Conservation (phyloP, 2,888 invertebrate species). For the Electrophaes corylata region DNA sequence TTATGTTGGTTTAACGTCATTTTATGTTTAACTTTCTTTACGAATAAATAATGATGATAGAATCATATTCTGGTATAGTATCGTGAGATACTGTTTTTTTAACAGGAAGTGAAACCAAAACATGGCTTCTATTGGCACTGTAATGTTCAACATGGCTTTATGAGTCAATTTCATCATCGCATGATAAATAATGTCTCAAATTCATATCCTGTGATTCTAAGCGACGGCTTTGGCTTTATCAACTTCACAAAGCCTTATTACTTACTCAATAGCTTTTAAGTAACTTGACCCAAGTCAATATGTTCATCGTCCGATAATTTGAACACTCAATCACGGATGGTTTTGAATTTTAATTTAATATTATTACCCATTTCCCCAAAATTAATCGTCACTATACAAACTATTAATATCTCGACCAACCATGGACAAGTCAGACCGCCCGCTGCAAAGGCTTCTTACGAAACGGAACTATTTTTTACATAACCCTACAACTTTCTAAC, state of each 20-base stretch:
- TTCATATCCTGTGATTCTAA: constrained; percentile 13
- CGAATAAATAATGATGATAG: neutral
- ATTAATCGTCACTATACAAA: constrained; percentile 61
- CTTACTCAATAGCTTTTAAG: constrained; percentile 18
- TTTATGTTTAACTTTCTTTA: neutral
- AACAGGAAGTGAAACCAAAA: constrained; percentile 13
- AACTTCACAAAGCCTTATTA: constrained; percentile 11
- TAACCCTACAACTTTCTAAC: constrained; percentile 11
- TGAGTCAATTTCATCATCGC: constrained; percentile 11
- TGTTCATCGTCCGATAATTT: constrained; percentile 41
- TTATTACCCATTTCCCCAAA: constrained; percentile 56
- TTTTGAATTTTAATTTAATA: constrained; percentile 52
- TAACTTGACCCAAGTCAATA: constrained; percentile 28
- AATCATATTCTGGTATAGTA: neutral
- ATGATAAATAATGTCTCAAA: constrained; percentile 15
- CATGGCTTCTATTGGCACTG: constrained; percentile 1
- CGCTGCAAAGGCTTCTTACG: constrained; percentile 59
- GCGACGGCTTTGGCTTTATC: constrained; percentile 16
- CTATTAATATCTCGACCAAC: constrained; percentile 67
- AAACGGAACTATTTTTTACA: constrained; percentile 32
- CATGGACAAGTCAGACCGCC: constrained; percentile 63
- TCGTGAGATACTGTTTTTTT: neutral
- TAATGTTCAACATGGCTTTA: constrained; percentile 2
- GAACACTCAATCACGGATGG: constrained; percentile 46
- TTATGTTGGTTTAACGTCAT: constrained; percentile 9